Conservation (phyloP, 2,797 vertebrate genomes). For the Triplophysa yarkandensis region DNA sequence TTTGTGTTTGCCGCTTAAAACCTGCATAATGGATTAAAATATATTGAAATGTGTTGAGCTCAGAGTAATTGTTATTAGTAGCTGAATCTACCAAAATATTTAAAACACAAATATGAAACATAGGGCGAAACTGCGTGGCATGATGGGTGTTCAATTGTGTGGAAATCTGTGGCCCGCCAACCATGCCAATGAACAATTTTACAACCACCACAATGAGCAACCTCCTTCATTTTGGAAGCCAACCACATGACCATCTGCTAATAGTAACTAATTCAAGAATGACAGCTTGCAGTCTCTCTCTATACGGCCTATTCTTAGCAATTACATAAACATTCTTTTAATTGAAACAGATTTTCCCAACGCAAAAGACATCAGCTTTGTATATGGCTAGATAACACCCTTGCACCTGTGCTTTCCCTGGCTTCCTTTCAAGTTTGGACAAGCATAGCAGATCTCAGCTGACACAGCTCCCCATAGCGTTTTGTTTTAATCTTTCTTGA, state of each 20-base stretch:
- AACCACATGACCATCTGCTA: conserved; percentile 1
- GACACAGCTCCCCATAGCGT: conserved; percentile 13
- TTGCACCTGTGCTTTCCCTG: conserved; percentile 18
- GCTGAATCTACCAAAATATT: background rate
- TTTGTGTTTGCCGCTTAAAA: background rate
- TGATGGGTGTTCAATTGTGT: background rate
- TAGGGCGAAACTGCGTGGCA: background rate
- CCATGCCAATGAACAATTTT: background rate
- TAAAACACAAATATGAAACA: background rate
- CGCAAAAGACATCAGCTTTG: background rate
- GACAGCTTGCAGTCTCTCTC: background rate
- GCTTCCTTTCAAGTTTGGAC: conserved; percentile 14
- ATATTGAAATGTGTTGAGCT: background rate
- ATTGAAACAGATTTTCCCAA: background rate
- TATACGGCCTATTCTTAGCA: background rate
- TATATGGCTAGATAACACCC: conserved; percentile 4
- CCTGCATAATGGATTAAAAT: background rate
- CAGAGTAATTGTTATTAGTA: background rate
- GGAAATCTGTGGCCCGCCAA: background rate
- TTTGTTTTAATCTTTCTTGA: conserved; percentile 35
- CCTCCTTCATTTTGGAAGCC: background rate
- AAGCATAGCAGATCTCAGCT: conserved; percentile 23
- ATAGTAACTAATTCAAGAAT: conserved; percentile 15
- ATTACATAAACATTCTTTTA: background rate
- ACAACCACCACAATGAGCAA: background rate